phyloP scores from a whole-genome alignment of 2,113 vertebrate species.

The Catharus bicknelli region DNA sequence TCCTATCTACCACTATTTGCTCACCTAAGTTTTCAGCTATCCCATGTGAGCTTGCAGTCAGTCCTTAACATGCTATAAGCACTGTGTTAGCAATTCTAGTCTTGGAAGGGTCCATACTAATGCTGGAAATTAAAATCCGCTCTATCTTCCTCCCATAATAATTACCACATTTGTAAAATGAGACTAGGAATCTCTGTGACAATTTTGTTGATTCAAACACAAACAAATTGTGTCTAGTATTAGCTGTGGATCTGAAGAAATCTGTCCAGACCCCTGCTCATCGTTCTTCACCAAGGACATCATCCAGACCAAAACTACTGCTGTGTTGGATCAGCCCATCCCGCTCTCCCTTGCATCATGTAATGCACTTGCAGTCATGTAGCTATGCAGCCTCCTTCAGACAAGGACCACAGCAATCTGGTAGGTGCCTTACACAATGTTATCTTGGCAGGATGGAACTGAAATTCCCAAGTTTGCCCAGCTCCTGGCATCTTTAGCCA shows the following conservation, averaged over 20 bases:
- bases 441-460: neutral
- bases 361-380: neutral
- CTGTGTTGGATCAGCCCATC: neutral
- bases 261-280: neutral
- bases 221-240: neutral
- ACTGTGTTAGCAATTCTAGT: neutral
- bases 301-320: accelerated
- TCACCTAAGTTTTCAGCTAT: neutral
- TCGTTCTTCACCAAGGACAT: neutral
- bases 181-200: neutral
- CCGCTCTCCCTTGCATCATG: neutral
- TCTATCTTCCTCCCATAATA: neutral
- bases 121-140: neutral
- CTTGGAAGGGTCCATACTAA: neutral
- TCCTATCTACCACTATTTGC: neutral
- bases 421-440: neutral
- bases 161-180: neutral
- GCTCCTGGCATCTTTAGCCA: neutral
- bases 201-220: neutral
- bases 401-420: neutral
- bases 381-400: neutral
- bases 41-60: neutral
- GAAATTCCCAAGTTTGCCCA: neutral
- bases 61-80: neutral
- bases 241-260: neutral